Percentiles rank a stretch among this genome's conserved stretches.
phyloP scores from a whole-genome alignment of 2,888 invertebrate genomes.

The Anthrax anthrax region DNA sequence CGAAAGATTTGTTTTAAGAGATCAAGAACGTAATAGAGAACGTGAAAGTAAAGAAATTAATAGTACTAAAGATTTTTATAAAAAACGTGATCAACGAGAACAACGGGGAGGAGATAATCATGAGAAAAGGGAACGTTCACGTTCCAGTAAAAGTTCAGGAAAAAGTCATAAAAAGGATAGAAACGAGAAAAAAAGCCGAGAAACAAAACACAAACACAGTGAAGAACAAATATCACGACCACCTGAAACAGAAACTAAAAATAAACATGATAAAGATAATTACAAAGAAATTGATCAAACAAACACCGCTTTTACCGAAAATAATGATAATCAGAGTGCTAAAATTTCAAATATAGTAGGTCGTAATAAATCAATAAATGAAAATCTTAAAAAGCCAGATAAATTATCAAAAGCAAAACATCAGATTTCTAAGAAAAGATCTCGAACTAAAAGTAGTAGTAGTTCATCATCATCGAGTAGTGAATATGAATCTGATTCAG shows the following conservation, averaged over 20 bases:
- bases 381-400: conserved; percentile 35
- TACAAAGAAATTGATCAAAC: conserved; percentile 54
- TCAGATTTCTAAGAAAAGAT: conserved; percentile 39
- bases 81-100: not conserved
- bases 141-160: conserved; percentile 6
- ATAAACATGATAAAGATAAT: conserved; percentile 17
- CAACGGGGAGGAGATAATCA: not conserved
- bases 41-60: conserved; percentile 1
- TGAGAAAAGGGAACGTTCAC: conserved; percentile 7
- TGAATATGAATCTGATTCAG: conserved; percentile 35
- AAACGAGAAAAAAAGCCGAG: conserved; percentile 15
- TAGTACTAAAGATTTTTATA: not conserved
- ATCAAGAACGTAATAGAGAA: not conserved
- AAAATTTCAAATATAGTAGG: conserved; percentile 25
- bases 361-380: conserved; percentile 18
- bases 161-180: conserved; percentile 16
- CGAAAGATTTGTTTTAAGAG: conserved; percentile 13
- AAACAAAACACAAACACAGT: conserved; percentile 12
- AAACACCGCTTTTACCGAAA: conserved; percentile 60
- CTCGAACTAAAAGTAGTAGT: conserved; percentile 43
- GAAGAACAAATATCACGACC: conserved; percentile 16
- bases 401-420: conserved; percentile 7
- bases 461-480: conserved; percentile 38
- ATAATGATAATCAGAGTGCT: conserved; percentile 51
- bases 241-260: conserved; percentile 12